Evolutionary conservation across 2,113 vertebrate species (phyloP).

Genomic region (Sorex araneus): DNA sequence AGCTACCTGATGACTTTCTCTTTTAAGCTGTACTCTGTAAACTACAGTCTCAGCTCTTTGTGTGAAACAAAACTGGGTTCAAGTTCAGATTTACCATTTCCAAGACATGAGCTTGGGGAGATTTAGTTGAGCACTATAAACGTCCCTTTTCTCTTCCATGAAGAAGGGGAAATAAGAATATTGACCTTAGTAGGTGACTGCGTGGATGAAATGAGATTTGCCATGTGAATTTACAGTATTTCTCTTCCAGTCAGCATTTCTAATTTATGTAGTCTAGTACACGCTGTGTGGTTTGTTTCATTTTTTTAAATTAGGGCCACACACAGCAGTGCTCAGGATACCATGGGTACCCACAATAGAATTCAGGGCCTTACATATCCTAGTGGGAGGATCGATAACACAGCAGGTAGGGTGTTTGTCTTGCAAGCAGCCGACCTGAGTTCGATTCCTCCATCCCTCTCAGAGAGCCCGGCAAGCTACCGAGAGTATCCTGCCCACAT

Average conservation of each 20-base stretch:
- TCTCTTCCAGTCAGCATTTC: neutral
- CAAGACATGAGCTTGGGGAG: constrained; percentile 19
- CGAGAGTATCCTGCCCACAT: no score
- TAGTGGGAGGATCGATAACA: no score
- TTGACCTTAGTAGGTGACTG: neutral
- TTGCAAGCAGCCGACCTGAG: no score
- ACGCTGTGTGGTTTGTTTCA: neutral
- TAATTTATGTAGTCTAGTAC: neutral
- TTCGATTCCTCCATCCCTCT: no score
- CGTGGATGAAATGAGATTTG: constrained; percentile 23
- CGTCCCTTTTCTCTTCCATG: constrained; percentile 34
- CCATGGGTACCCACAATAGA: no score
- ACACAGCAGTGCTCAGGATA: no score
- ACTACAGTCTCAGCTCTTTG: neutral
- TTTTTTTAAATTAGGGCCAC: neutral
- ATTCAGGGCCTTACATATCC: no score
- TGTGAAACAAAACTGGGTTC: constrained; percentile 54
- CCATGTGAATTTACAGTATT: neutral
- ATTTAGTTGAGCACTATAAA: constrained; percentile 12
- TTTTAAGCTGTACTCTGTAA: constrained; percentile 44
- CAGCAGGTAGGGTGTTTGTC: no score
- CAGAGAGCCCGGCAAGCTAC: no score
- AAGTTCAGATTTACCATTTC: constrained; percentile 52
- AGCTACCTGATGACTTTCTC: neutral
- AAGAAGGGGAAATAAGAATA: neutral